phyloP scores from a whole-genome alignment of 2,888 invertebrate genomes.

The Asteroscopus sphinx region DNA sequence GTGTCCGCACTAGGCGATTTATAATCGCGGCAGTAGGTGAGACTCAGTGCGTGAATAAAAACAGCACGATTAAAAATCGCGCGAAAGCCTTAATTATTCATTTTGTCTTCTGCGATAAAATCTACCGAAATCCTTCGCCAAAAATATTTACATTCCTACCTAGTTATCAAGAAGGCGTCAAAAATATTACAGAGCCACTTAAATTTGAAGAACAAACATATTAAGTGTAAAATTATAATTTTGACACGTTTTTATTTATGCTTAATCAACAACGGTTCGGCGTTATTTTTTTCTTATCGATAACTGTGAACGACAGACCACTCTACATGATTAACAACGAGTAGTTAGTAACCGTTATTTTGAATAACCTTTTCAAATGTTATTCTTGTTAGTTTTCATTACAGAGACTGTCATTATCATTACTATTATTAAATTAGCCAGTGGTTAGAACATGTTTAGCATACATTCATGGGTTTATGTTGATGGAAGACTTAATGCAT shows the following conservation, averaged over 20 bases:
- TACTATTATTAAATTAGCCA: conserved; percentile 30
- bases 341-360: conserved; percentile 51
- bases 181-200: conserved; percentile 23
- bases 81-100: no score
- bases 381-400: conserved; percentile 35
- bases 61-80: no score
- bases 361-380: conserved; percentile 41
- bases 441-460: conserved; percentile 20
- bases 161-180: no score
- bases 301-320: conserved; percentile 55
- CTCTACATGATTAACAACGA: conserved; percentile 52
- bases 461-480: conserved; percentile 11
- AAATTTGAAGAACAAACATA: conserved; percentile 14
- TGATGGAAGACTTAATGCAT: conserved; percentile 20
- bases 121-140: no score
- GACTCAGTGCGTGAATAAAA: no score
- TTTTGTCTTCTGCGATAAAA: no score
- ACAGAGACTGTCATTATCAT: conserved; percentile 29
- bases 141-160: no score
- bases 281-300: conserved; percentile 28
- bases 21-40: no score
- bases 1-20: no score
- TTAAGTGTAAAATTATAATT: not conserved
- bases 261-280: conserved; percentile 25
- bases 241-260: conserved; percentile 19